These are phyloP conservation scores for Stegostoma tigrinum DNA, from an alignment of 2,113 vertebrate genomes.

Conservation along the genomic window DNA sequence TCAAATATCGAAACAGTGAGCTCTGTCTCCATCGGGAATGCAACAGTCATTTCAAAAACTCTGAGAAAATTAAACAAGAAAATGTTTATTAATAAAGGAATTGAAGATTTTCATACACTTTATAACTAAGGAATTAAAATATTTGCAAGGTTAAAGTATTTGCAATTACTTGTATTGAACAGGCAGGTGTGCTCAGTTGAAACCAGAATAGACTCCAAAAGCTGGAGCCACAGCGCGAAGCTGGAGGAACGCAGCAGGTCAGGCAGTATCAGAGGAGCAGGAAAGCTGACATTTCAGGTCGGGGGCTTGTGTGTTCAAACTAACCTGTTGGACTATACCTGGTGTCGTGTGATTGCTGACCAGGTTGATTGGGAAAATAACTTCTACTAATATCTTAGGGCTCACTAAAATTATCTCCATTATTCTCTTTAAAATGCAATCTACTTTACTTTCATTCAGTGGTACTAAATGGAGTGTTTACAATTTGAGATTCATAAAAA, in stretches of 20 bases:
- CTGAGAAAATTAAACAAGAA: constrained; percentile 50
- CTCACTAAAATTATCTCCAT: background rate
- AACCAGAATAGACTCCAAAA: background rate
- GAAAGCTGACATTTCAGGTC: too few relatives aligned
- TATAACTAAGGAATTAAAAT: background rate
- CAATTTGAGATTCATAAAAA: background rate
- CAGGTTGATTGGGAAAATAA: too few relatives aligned
- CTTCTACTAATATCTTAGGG: too few relatives aligned
- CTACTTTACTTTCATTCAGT: background rate
- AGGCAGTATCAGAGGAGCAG: too few relatives aligned
- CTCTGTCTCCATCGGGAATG: constrained; percentile 80
- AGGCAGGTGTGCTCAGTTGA: too few relatives aligned
- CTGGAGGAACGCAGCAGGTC: too few relatives aligned
- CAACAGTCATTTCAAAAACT: constrained; percentile 77
- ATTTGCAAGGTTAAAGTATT: background rate
- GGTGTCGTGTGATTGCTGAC: too few relatives aligned
- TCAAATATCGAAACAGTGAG: constrained; percentile 72
- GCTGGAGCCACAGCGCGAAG: too few relatives aligned
- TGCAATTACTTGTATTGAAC: background rate
- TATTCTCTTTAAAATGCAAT: background rate
- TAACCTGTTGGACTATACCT: too few relatives aligned
- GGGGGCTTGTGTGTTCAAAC: too few relatives aligned
- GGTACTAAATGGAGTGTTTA: background rate
- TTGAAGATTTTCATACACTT: background rate
- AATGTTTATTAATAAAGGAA: background rate